Evolutionary conservation across 2,797 vertebrate genomes (phyloP), one percentile per base, ranked within the genome.

Genomic region (Emys orbicularis): DNA sequence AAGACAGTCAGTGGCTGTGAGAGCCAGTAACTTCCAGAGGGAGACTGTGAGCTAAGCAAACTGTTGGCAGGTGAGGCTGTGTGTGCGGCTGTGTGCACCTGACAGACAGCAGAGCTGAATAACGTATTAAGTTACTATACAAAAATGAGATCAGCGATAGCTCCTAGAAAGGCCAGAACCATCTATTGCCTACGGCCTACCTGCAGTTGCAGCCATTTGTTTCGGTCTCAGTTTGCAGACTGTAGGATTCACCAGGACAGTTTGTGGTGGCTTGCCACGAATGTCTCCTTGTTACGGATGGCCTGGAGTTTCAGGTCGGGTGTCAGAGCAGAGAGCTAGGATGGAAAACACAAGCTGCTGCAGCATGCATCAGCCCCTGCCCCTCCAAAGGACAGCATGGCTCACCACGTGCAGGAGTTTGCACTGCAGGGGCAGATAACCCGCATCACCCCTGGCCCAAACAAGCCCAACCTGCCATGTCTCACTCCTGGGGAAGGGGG

Each of bases 51-150:
- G 50, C 34, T n/a, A 5, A 80, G 53, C 12, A 13, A 89, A 41
- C 79, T 0, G 0, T n/a, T 68, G 41, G 13, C 27, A 19, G 1
- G 0, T 37, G 54, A 29, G 34, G 37, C 31, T 8, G 76, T 1
- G 0, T 44, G 0, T 41, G 54, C 25, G n/a, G 34, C 31, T 10
- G 76, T 1, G 0, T 34, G 18, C 0, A 0, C n/a, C 0, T 0
- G 9, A 47, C 44, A 41, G 21, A 37, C 37, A 72, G 37, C 19
- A 41, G 68, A 41, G 37, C 68, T 72, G 68, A 23, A 21, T 12
- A 72, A 10, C 3, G 37, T 9, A 41, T 72, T 23, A 12, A 11
- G 9, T 2, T 37, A 37, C n/a, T 68, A 23, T 68, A 34, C 29
- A 68, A 37, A 68, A 68, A 72, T 41, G 68, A 41, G n/a, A 68